Percentiles rank a stretch among this genome's conserved stretches.
These are phyloP conservation scores for Nymphalis polychloros DNA, from an alignment of 2,888 invertebrate species.

Conservation along the genomic window DNA sequence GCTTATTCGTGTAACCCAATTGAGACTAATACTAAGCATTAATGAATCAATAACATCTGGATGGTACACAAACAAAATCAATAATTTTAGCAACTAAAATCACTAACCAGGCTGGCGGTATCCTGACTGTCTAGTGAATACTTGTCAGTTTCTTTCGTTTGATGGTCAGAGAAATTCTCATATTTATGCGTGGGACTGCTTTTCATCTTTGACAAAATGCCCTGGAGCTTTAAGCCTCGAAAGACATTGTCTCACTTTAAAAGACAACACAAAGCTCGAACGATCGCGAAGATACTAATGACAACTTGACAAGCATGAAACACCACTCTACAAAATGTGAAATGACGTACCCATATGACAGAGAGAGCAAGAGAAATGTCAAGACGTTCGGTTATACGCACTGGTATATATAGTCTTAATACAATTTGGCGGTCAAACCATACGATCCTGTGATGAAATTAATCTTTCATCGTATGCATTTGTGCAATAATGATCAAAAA, in stretches of 20 bases:
- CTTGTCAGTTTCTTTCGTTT: conserved; percentile 75
- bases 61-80: conserved; percentile 75
- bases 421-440: not conserved
- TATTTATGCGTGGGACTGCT: conserved; percentile 78
- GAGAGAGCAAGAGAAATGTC: conserved; percentile 11
- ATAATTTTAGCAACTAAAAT: conserved; percentile 61
- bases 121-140: conserved; percentile 79
- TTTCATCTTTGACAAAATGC: conserved; percentile 76
- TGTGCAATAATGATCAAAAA: too few species aligned
- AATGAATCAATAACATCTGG: conserved; percentile 70
- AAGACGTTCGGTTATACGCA: conserved; percentile 20
- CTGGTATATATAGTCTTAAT: not conserved
- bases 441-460: too few species aligned
- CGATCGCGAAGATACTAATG: conserved; percentile 57
- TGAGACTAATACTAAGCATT: conserved; percentile 47
- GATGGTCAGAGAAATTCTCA: conserved; percentile 76
- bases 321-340: not conserved
- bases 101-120: conserved; percentile 78
- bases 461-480: too few species aligned
- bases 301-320: conserved; percentile 29
- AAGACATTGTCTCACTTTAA: conserved; percentile 65
- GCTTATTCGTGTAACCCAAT: conserved; percentile 18
- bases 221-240: conserved; percentile 63
- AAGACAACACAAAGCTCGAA: conserved; percentile 61
- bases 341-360: conserved; percentile 15